Evolutionary conservation across 2,888 invertebrate species (phyloP).

Genomic region (Gryllus longicercus): DNA sequence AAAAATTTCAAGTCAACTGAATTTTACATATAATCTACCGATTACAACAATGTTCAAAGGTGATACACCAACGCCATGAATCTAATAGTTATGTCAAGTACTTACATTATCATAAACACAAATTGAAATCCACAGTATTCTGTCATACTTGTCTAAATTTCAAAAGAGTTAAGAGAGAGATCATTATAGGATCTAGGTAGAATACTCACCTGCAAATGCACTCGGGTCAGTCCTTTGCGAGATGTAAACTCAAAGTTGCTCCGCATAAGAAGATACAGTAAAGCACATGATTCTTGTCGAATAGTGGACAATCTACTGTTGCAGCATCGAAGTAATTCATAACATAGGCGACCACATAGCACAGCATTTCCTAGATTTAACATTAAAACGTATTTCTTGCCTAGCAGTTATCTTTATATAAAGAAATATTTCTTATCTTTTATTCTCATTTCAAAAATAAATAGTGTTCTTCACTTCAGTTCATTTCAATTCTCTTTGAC

Average conservation of each 20-base stretch:
- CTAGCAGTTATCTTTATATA: too few relatives aligned
- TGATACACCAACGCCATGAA: too few relatives aligned
- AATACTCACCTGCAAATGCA: slow-evolving; percentile 72
- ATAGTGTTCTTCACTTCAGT: too few relatives aligned
- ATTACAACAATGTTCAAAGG: too few relatives aligned
- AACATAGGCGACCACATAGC: slow-evolving; percentile 76
- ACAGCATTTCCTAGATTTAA: slow-evolving; percentile 66
- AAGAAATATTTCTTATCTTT: too few relatives aligned
- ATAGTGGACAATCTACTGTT: slow-evolving; percentile 80
- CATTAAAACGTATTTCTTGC: not conserved
- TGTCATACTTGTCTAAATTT: too few relatives aligned
- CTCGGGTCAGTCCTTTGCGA: slow-evolving; percentile 78
- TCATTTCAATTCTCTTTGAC: too few relatives aligned
- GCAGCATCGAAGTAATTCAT: slow-evolving; percentile 76
- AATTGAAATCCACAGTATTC: not conserved
- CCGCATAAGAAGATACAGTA: slow-evolving; percentile 87
- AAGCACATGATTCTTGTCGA: slow-evolving; percentile 86
- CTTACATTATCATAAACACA: too few relatives aligned
- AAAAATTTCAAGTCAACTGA: too few relatives aligned
- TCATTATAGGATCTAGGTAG: not conserved
- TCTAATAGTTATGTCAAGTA: too few relatives aligned
- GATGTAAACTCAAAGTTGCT: slow-evolving; percentile 89
- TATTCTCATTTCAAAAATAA: too few relatives aligned
- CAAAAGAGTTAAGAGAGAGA: not conserved
- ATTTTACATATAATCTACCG: too few relatives aligned